Evolutionary conservation across 2,888 invertebrate genomes (phyloP).

Genomic region (Antheraea assamensis): DNA sequence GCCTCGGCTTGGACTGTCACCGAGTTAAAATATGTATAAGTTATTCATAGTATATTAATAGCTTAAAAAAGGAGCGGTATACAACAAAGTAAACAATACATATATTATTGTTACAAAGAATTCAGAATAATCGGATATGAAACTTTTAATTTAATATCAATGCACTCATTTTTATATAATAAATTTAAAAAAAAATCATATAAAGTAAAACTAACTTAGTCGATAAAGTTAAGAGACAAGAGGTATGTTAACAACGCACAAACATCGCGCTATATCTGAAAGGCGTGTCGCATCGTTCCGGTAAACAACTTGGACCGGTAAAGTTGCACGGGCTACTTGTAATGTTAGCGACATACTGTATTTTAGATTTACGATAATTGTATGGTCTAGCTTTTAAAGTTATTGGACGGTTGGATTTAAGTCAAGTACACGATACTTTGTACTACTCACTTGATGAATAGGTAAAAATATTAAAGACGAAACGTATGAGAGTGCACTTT

Average conservation of each 20-base stretch:
- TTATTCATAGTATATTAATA: too few relatives aligned
- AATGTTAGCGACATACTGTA: slow-evolving; percentile 5
- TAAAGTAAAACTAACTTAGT: neutral
- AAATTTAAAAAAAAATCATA: neutral
- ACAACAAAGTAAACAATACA: too few relatives aligned
- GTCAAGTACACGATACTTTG: neutral
- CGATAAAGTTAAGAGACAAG: slow-evolving; percentile 2
- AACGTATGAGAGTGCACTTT: too few relatives aligned
- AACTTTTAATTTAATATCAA: too few relatives aligned
- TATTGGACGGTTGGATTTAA: neutral
- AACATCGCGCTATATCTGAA: slow-evolving; percentile 11
- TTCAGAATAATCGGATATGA: too few relatives aligned
- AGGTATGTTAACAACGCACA: neutral
- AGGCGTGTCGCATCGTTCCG: neutral
- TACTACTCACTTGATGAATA: neutral
- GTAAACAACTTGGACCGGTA: slow-evolving; percentile 12
- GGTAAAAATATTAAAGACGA: neutral
- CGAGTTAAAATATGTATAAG: too few relatives aligned
- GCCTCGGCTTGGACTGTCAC: too few relatives aligned
- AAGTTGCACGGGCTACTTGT: slow-evolving; percentile 7
- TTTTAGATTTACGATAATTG: slow-evolving; percentile 15
- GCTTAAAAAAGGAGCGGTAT: too few relatives aligned
- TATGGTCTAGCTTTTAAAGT: slow-evolving; percentile 6
- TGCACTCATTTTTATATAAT: too few relatives aligned
- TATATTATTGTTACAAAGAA: too few relatives aligned